phyloP scores from a whole-genome alignment of 2,797 vertebrate species.

The Steatocranus sp. region DNA sequence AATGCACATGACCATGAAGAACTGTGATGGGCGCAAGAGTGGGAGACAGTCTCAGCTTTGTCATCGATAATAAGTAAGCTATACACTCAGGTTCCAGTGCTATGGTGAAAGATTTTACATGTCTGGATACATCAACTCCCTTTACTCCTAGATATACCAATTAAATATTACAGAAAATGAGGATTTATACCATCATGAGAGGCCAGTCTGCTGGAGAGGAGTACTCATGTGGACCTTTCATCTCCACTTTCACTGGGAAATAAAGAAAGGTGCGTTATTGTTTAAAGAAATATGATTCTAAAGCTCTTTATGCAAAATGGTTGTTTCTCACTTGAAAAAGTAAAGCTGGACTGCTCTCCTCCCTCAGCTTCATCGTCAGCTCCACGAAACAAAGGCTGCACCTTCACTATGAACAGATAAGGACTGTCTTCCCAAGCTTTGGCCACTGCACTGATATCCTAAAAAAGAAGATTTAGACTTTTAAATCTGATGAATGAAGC shows the following conservation, averaged over 20 bases:
- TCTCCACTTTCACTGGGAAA: constrained; percentile 84
- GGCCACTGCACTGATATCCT: constrained; percentile 83
- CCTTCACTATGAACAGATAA: constrained; percentile 89
- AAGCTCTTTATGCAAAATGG: not conserved
- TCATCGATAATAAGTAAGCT: not conserved
- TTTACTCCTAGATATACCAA: not conserved
- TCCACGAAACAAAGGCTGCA: constrained; percentile 55
- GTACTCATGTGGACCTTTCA: constrained; percentile 89
- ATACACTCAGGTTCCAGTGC: not conserved
- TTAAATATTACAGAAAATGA: not conserved
- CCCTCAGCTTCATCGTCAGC: constrained; percentile 32
- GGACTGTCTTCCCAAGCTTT: constrained; percentile 91
- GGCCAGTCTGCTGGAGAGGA: constrained; percentile 93
- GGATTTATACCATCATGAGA: constrained; percentile 84
- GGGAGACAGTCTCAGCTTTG: not conserved
- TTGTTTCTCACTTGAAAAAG: constrained; percentile 66
- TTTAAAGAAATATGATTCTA: not conserved
- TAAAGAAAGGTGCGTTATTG: not conserved
- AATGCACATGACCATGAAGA: constrained; percentile 93
- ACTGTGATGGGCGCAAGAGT: constrained; percentile 35
- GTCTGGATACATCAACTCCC: not conserved
- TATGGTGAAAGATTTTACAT: not conserved
- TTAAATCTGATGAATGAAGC: not conserved
- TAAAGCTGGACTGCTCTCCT: constrained; percentile 37
- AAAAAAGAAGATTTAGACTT: not conserved